Evolutionary conservation across 2,797 vertebrate species (phyloP).

Genomic region (Brachymystax lenok): DNA sequence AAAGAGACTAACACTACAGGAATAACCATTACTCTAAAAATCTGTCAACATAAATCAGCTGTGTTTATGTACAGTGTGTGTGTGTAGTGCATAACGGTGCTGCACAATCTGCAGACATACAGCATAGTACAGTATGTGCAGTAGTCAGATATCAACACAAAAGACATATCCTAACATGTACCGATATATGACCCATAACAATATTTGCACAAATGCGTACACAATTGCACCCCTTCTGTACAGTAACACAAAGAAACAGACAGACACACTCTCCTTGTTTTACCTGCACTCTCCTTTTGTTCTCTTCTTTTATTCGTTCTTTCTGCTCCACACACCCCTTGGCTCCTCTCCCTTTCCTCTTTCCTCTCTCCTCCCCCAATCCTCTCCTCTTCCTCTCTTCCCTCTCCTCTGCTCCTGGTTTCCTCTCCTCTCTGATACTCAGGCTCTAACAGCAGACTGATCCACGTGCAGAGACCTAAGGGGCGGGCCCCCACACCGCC

Average conservation of each 20-base stretch:
- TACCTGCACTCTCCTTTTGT: slow-evolving; percentile 30
- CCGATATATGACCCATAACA: slow-evolving; percentile 24
- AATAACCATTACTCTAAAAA: background rate
- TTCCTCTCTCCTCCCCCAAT: slow-evolving; percentile 47
- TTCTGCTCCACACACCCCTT: slow-evolving; percentile 56
- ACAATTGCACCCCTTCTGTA: slow-evolving; percentile 21
- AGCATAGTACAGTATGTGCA: slow-evolving; percentile 53
- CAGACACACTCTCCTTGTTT: slow-evolving; percentile 50
- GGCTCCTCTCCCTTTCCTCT: slow-evolving; percentile 63
- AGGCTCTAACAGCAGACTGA: slow-evolving; percentile 62
- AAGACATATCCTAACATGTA: slow-evolving; percentile 9
- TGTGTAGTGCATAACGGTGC: slow-evolving; percentile 64
- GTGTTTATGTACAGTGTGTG: slow-evolving; percentile 3
- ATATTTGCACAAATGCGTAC: slow-evolving; percentile 11
- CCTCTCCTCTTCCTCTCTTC: slow-evolving; percentile 74
- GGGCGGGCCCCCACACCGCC: slow-evolving; percentile 50
- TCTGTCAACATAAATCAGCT: background rate
- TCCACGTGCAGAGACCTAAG: slow-evolving; percentile 64
- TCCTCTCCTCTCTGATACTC: slow-evolving; percentile 61
- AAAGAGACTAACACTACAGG: too few relatives aligned
- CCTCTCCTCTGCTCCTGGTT: slow-evolving; percentile 50
- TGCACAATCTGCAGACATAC: slow-evolving; percentile 59
- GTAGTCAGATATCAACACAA: slow-evolving; percentile 39
- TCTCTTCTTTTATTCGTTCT: slow-evolving; percentile 31
- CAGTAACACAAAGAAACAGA: slow-evolving; percentile 22